Conservation (phyloP, 2,888 invertebrate genomes). For the Tuberolachnus salignus region DNA sequence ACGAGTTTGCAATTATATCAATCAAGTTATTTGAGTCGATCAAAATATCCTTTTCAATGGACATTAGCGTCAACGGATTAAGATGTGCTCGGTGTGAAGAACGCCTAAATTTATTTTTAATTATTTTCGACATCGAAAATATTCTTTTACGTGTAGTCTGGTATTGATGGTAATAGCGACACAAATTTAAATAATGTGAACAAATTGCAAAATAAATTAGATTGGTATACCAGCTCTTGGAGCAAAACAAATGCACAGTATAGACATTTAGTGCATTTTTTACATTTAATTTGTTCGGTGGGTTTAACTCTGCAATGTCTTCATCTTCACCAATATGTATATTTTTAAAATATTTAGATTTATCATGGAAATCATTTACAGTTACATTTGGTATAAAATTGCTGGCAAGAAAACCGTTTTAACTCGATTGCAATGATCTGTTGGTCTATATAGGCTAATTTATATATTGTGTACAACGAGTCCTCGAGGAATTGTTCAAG, state of each 20-base stretch:
- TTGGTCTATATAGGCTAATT: background rate
- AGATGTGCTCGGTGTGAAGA: conserved; percentile 1
- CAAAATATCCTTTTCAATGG: background rate
- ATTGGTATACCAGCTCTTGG: background rate
- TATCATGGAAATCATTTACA: background rate
- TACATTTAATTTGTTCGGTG: background rate
- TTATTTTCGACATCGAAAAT: background rate
- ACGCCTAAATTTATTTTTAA: background rate
- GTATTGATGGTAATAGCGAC: background rate
- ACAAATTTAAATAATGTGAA: conserved; percentile 1
- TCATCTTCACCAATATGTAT: background rate
- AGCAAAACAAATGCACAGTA: conserved; percentile 1
- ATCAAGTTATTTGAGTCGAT: background rate
- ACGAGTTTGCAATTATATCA: no score
- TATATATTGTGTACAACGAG: background rate
- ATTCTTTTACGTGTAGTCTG: background rate
- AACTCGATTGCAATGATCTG: background rate
- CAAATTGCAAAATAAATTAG: background rate
- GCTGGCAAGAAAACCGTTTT: background rate
- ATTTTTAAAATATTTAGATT: background rate
- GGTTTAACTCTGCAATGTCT: background rate
- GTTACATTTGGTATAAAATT: background rate
- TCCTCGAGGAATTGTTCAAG: conserved; percentile 3
- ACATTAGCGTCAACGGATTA: background rate
- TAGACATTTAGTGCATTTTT: background rate